phyloP scores from a whole-genome alignment of 2,888 invertebrate genomes.

The Netelia melanura region DNA sequence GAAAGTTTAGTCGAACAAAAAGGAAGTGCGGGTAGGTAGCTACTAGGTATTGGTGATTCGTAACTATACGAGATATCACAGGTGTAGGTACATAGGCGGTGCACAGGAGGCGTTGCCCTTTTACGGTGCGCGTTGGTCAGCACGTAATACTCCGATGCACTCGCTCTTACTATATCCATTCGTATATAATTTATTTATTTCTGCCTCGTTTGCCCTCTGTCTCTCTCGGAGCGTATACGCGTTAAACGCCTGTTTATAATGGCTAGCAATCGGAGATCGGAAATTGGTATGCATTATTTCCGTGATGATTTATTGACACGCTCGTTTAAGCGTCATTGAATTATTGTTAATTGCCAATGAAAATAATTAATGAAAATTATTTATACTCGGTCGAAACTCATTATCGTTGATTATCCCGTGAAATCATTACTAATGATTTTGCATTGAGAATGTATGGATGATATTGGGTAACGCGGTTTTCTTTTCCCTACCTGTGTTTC shows the following conservation, averaged over 20 bases:
- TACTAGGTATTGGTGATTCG: too few relatives aligned
- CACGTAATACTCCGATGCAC: not conserved
- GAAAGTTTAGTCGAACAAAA: constrained; percentile 31
- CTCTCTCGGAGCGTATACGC: not conserved
- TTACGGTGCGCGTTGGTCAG: not conserved
- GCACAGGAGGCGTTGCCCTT: not conserved
- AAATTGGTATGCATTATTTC: too few relatives aligned
- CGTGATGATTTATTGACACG: too few relatives aligned
- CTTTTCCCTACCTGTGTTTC: not conserved
- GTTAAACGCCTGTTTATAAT: not conserved
- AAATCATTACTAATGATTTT: constrained; percentile 16
- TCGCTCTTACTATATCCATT: not conserved
- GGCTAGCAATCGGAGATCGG: too few relatives aligned
- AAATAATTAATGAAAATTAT: too few relatives aligned
- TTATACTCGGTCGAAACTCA: too few relatives aligned
- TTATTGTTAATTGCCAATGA: too few relatives aligned
- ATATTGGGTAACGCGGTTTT: not conserved
- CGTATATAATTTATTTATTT: not conserved
- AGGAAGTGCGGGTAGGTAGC: not conserved
- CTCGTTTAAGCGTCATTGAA: too few relatives aligned
- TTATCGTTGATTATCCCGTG: too few relatives aligned
- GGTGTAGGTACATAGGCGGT: not conserved
- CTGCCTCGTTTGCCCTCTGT: too few relatives aligned
- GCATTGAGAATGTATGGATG: not conserved
- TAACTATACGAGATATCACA: not conserved